A percentile compares a stretch with the other conserved stretches of the same genome.
phyloP scores from a whole-genome alignment of 2,888 invertebrate species.

The Drosophila kuntzei region DNA sequence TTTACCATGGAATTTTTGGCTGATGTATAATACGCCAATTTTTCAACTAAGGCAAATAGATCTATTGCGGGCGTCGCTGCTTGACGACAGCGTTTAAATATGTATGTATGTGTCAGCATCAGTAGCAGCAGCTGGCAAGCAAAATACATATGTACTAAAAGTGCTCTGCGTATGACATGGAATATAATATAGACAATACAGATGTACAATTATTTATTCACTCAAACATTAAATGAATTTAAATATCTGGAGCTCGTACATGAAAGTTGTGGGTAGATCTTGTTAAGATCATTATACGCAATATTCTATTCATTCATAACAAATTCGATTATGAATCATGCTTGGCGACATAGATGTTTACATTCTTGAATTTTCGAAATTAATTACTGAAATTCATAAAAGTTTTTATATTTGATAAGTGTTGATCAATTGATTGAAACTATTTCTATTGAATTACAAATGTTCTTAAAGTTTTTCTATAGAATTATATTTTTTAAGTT shows the following conservation, averaged over 20 bases:
- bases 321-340: slow-evolving; percentile 40
- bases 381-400: background rate
- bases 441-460: background rate
- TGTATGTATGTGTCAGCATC: slow-evolving; percentile 31
- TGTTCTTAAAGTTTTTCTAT: background rate
- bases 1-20: slow-evolving; percentile 73
- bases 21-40: slow-evolving; percentile 67
- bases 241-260: slow-evolving; percentile 25
- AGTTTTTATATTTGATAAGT: background rate
- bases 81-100: slow-evolving; percentile 61
- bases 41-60: slow-evolving; percentile 70
- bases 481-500: background rate
- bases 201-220: slow-evolving; percentile 42
- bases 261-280: slow-evolving; percentile 33
- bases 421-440: background rate
- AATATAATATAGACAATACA: slow-evolving; percentile 10
- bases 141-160: slow-evolving; percentile 28
- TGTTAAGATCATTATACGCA: slow-evolving; percentile 15
- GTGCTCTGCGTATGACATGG: slow-evolving; percentile 31
- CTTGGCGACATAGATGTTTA: slow-evolving; percentile 15
- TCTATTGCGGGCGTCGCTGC: slow-evolving; percentile 51
- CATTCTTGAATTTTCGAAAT: slow-evolving; percentile 2
- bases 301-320: slow-evolving; percentile 41
- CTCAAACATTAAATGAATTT: slow-evolving; percentile 45
- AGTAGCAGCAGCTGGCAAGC: slow-evolving; percentile 35